Evolutionary conservation across 2,113 vertebrate species (phyloP).

Genomic region (Ariopsis seemanni): DNA sequence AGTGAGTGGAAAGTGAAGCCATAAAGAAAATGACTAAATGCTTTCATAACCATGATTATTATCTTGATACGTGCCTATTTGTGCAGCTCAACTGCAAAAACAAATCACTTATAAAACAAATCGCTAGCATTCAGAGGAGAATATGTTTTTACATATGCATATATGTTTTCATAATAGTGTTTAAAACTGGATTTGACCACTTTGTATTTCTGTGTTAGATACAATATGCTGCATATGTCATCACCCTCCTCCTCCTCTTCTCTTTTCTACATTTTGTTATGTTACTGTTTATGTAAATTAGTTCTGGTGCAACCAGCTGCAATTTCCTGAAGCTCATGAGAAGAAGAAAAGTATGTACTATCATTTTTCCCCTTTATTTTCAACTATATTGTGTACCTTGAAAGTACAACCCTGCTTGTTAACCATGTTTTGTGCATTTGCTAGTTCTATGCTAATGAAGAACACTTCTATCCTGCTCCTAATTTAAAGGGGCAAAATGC

Average conservation of each 20-base stretch:
- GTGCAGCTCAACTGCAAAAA: background rate
- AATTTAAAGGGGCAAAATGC: background rate
- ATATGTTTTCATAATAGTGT: too few species aligned
- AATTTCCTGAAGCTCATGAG: background rate
- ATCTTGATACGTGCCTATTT: background rate
- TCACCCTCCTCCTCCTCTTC: background rate
- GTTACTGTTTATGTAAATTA: too few species aligned
- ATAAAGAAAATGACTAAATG: background rate
- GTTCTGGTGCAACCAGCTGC: too few species aligned
- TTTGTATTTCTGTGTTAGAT: background rate
- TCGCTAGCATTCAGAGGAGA: background rate
- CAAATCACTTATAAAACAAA: background rate
- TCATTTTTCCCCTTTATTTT: too few species aligned
- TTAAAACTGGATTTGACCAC: background rate
- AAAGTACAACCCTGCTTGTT: too few species aligned
- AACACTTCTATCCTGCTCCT: background rate
- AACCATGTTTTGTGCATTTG: background rate
- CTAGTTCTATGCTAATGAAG: background rate
- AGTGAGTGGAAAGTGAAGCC: background rate
- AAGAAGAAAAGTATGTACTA: background rate
- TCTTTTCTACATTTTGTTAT: too few species aligned
- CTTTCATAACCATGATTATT: conserved; percentile 24
- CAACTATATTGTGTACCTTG: background rate
- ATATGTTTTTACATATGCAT: too few species aligned
- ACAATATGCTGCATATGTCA: too few species aligned